Evolutionary conservation across 2,113 vertebrate genomes (phyloP), one percentile per base, ranked within the genome.

Genomic region (Triplophysa rosa): DNA sequence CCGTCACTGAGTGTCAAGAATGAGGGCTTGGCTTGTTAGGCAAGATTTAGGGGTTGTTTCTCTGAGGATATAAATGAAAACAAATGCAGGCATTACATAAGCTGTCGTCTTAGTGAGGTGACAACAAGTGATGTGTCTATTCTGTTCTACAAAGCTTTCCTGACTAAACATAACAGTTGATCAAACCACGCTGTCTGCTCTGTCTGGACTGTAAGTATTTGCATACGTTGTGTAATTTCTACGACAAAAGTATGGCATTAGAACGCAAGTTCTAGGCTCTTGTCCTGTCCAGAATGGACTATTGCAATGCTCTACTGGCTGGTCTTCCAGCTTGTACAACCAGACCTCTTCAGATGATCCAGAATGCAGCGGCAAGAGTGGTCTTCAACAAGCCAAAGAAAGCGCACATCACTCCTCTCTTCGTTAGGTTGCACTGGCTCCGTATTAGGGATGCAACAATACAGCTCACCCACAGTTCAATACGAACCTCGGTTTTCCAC

Each of bases 31-130:
- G 19, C 81, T 87, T 73, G 65, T 40, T 83, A 80, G 42, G 78
- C 45, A 56, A 49, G 47, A 71, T 78, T 80, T 75, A 54, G 42
- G 4, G 66, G 58, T 21, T 16, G 7, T 23, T 23, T 40, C 10
- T 33, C 8, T 21, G 54, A 8, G 54, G 54, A n/a, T 8, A 21
- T 21, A 3, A 52, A 5, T 17, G 19, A 56, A 61, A 73, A 59
- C 49, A 72, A 26, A 24, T 67, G 61, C 72, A 83, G 67, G 77
- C 70, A 54, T 84, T 87, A 84, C 78, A 63, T 81, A 85, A 86
- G 70, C 52, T 37, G 40, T 68, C 64, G 59, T 80, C 78, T 83
- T 84, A 29, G 79, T 73, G 82, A 63, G 59, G 52, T 63, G 0
- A n/a, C 56, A 10, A 4, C 61, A 82, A 16, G n/a, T 58, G 52